Evolutionary conservation across 2,797 vertebrate genomes (phyloP).

Genomic region (Pantherophis alleghaniensis): DNA sequence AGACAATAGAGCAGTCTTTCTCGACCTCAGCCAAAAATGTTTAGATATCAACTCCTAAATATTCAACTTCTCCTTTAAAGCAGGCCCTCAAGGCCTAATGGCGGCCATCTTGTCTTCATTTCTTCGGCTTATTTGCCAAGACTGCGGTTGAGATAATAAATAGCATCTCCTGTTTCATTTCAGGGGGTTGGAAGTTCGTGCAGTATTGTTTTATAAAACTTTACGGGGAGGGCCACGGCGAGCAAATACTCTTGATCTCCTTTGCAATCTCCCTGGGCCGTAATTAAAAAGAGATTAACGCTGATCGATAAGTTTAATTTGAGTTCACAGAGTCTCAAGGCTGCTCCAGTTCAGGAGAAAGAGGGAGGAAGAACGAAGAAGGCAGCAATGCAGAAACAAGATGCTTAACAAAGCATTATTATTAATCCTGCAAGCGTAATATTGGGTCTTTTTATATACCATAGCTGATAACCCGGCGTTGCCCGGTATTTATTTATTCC

Average conservation of each 20-base stretch:
- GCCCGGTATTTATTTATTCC: too few species aligned
- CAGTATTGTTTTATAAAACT: background rate
- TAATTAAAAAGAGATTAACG: background rate
- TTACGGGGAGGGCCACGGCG: background rate
- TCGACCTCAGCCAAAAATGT: background rate
- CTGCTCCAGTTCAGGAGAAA: background rate
- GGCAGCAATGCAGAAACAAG: background rate
- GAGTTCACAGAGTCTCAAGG: background rate
- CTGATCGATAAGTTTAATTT: background rate
- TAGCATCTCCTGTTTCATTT: background rate
- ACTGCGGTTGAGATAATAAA: background rate
- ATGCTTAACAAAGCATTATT: background rate
- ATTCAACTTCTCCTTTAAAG: background rate
- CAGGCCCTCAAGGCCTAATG: background rate
- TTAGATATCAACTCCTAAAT: too few species aligned
- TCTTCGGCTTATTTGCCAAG: background rate
- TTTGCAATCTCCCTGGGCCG: background rate
- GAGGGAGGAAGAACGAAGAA: background rate
- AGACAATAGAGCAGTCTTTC: background rate
- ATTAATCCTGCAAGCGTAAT: background rate
- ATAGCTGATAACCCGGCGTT: too few species aligned
- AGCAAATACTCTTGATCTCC: background rate
- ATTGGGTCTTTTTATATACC: background rate
- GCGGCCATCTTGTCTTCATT: background rate
- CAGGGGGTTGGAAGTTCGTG: background rate